Evolutionary conservation across 1,140 invertebrate species (phyloP).

Genomic region (Tetraneura akinire): DNA sequence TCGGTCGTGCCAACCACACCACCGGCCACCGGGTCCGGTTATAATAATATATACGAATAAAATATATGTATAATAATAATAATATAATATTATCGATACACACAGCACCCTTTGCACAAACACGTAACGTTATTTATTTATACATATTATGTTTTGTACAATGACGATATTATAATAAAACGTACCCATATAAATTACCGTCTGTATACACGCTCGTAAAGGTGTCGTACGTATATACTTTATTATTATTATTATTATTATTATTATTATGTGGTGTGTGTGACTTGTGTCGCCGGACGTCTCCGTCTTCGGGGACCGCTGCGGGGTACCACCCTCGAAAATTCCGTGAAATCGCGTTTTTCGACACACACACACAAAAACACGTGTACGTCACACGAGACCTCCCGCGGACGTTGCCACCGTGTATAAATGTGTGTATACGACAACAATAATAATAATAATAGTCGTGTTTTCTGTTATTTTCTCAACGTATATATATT

Average conservation of each 20-base stretch:
- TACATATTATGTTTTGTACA: neutral
- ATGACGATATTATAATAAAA: neutral
- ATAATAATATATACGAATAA: too few species aligned
- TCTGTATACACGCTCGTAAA: neutral
- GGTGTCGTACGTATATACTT: neutral
- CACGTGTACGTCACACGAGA: neutral
- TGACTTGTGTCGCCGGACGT: neutral
- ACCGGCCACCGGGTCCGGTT: too few species aligned
- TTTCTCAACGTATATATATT: too few species aligned
- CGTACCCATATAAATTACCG: neutral
- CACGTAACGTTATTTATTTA: too few species aligned
- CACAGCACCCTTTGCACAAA: neutral
- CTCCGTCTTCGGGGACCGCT: neutral
- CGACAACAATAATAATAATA: neutral
- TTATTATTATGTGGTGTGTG: neutral
- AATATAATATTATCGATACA: neutral
- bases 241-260: neutral
- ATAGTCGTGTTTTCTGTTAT: neutral
- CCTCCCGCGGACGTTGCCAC: conserved; percentile 13
- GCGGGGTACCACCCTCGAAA: neutral
- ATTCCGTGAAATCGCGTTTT: conserved; percentile 32
- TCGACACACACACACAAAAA: conserved; percentile 4
- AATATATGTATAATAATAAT: too few species aligned
- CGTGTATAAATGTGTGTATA: neutral
- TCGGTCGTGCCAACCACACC: too few species aligned